Evolutionary conservation across 2,797 vertebrate genomes (phyloP).

Genomic region (Champsocephalus esox): DNA sequence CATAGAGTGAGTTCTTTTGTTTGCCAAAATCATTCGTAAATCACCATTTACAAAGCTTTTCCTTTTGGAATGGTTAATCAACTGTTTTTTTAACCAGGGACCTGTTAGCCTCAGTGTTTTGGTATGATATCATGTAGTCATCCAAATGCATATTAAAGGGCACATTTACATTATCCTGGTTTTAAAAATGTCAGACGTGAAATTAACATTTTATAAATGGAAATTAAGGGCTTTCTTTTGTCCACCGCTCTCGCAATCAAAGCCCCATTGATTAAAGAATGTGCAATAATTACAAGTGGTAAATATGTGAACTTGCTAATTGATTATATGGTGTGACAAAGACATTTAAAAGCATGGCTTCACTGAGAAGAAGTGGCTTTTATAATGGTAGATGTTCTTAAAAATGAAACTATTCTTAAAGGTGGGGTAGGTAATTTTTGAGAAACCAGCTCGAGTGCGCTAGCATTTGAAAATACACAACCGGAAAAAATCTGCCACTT

Average conservation of each 20-base stretch:
- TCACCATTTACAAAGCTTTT: background rate
- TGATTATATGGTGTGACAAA: background rate
- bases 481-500: too few species aligned
- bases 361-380: background rate
- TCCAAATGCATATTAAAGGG: background rate
- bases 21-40: background rate
- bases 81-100: too few species aligned
- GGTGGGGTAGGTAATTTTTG: too few species aligned
- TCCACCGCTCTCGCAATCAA: background rate
- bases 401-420: background rate
- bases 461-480: too few species aligned
- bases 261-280: background rate
- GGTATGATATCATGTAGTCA: background rate
- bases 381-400: background rate
- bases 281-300: background rate
- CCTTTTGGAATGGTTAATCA: background rate
- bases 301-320: background rate
- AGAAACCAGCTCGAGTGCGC: too few species aligned
- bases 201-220: background rate
- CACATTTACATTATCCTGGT: background rate
- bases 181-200: background rate
- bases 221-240: background rate
- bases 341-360: too few species aligned
- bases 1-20: background rate
- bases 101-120: background rate